Base-by-base conservation (phyloP, 1,140 invertebrate genomes). In the Drosophila paulistorum region DNA sequence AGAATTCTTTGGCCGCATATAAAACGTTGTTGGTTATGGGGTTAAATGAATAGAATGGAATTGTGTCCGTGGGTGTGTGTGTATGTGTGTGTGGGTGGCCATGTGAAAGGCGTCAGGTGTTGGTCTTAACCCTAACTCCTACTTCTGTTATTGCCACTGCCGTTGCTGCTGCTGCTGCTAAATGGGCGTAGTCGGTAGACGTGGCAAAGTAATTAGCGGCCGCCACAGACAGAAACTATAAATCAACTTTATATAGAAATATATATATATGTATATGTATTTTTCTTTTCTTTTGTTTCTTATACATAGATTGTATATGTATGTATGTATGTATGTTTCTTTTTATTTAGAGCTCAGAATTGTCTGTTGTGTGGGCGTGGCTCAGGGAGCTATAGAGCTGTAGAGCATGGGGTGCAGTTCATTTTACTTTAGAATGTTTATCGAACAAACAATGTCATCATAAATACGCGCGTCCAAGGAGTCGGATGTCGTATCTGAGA, bases 391-490 rank as follows among this genome's bases (percentile, higher is more conserved):
- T 26, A 0, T 7, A 30, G 30, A 30, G 6, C 30, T 30, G 61
- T 39, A 30, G 30, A 51, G 65, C 48, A 39, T 33, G 33, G 55
- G 30, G 64, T 60, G 17, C 26, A 51, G 64, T 45, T 65, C 75
- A 69, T 69, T 83, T 87, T 79, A 80, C 80, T 80, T 77, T 72
- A 81, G 79, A 81, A 79, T 84, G 85, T 89, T 89, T 89, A 89
- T 89, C 84, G 84, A 89, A 89, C 84, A 89, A 89, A 89, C 84
- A 89, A 76, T 90, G 85, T 89, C 84, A 89, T 89, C 84, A 89
- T 89, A 89, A 89, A 90, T 89, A 90, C 82, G 84, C 45, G 17
- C 73, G 83, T 74, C 68, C 58, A 63, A 67, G 64, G 51, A 63
- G 62, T 64, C 23, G 60, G 58, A 39, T 51, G n/a, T 23, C 45